Evolutionary conservation across 2,113 vertebrate species (phyloP).

Genomic region (Cryptoleucopteryx plumbea): DNA sequence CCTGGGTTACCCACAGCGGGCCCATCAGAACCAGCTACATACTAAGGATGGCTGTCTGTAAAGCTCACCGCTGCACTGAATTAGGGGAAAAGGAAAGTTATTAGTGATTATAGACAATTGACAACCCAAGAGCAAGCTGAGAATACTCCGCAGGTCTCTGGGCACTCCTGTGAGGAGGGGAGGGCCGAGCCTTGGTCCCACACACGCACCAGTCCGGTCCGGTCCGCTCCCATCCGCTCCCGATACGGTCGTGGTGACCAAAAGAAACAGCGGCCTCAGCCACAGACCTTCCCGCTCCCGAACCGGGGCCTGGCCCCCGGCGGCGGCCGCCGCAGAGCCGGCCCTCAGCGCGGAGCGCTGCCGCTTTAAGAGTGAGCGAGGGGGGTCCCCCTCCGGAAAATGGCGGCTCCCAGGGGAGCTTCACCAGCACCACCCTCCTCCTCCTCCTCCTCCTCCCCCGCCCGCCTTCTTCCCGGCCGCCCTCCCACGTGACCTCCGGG

Average conservation of each 20-base stretch:
- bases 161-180: background rate
- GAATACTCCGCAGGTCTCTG: fast-evolving
- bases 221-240: background rate
- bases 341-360: background rate
- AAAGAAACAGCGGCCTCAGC: background rate
- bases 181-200: background rate
- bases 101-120: background rate
- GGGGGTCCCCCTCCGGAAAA: constrained; percentile 38
- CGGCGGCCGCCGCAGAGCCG: background rate
- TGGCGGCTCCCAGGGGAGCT: too few species aligned
- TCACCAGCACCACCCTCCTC: too few species aligned
- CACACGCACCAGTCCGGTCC: background rate
- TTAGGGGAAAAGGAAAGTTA: background rate
- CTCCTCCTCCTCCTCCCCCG: too few species aligned
- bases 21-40: background rate
- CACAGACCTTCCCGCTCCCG: too few species aligned
- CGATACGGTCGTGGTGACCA: background rate
- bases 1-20: background rate
- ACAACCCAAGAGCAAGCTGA: background rate
- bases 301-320: fast-evolving
- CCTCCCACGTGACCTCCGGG: too few species aligned
- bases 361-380: constrained; percentile 21
- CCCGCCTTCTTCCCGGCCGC: too few species aligned
- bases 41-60: background rate
- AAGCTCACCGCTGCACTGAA: background rate